A percentile compares a stretch with the other conserved stretches of the same genome.
Conservation (phyloP, 2,113 vertebrate genomes). For the Tor tambroides region DNA sequence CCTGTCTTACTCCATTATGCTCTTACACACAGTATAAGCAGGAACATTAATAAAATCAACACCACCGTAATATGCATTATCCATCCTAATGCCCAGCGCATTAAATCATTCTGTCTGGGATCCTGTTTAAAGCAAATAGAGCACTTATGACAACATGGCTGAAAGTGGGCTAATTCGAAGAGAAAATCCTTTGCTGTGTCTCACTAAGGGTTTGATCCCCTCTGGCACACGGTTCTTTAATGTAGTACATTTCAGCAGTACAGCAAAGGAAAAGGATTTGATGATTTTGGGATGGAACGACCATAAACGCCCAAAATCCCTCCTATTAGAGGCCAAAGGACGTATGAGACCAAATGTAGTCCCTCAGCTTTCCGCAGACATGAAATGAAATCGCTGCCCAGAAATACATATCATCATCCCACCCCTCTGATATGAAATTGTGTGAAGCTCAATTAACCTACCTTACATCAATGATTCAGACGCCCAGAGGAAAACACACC, state of each 20-base stretch:
- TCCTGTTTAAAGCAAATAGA: conserved; percentile 25
- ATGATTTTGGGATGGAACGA: background rate
- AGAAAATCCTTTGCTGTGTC: conserved; percentile 16
- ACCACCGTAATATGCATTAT: conserved; percentile 17
- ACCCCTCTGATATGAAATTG: conserved; percentile 32
- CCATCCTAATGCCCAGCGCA: conserved; percentile 17
- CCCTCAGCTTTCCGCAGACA: conserved; percentile 10
- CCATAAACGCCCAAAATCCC: background rate
- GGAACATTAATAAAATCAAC: conserved; percentile 15
- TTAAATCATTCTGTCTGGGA: conserved; percentile 1
- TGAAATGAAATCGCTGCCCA: background rate
- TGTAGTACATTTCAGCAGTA: conserved; percentile 28
- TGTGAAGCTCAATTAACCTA: conserved; percentile 53
- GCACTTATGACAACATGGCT: conserved; percentile 37
- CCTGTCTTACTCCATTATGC: background rate
- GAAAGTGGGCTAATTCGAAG: conserved; percentile 33
- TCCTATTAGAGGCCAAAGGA: conserved; percentile 27
- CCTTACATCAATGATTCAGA: conserved; percentile 25
- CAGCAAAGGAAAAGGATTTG: conserved; percentile 6
- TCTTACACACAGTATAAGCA: background rate
- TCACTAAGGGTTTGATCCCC: conserved; percentile 20
- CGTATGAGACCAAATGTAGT: conserved; percentile 20
- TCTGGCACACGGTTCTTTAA: conserved; percentile 30
- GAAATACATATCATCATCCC: conserved; percentile 32
- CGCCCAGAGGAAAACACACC: conserved; percentile 3